These are phyloP conservation scores for Sylvia borin DNA, from an alignment of 2,797 vertebrate species.

Conservation along the genomic window DNA sequence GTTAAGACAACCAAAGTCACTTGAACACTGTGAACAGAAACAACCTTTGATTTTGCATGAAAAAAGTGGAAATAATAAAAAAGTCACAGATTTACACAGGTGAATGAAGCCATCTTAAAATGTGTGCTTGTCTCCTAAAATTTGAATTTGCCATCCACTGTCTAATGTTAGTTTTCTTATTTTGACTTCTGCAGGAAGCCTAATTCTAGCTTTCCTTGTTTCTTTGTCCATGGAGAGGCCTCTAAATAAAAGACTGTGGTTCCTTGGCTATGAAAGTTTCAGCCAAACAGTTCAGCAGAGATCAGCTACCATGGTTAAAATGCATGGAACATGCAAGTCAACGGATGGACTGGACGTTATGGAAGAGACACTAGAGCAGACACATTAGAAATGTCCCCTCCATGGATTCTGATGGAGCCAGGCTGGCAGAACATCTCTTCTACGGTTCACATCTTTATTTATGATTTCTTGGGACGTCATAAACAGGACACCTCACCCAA, in stretches of 20 bases:
- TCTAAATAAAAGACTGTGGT: background rate
- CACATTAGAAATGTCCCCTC: background rate
- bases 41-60: background rate
- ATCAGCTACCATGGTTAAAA: background rate
- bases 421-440: background rate
- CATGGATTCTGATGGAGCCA: background rate
- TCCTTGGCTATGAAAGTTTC: background rate
- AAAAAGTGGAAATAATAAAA: background rate
- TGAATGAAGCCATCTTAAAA: background rate
- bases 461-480: background rate
- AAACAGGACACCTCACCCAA: background rate
- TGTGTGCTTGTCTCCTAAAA: background rate
- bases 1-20: background rate
- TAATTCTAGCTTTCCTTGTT: slow-evolving; percentile 33
- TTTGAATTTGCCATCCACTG: background rate
- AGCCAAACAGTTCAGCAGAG: background rate
- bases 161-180: slow-evolving; percentile 38
- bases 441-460: background rate
- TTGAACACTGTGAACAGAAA: background rate
- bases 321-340: background rate
- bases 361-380: background rate
- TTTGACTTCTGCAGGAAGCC: background rate
- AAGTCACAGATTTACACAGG: background rate
- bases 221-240: background rate
- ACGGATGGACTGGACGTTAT: background rate